A percentile compares a stretch with the other conserved stretches of the same genome.
phyloP scores from a whole-genome alignment of 2,797 vertebrate species.

The Lacerta bilineata region DNA sequence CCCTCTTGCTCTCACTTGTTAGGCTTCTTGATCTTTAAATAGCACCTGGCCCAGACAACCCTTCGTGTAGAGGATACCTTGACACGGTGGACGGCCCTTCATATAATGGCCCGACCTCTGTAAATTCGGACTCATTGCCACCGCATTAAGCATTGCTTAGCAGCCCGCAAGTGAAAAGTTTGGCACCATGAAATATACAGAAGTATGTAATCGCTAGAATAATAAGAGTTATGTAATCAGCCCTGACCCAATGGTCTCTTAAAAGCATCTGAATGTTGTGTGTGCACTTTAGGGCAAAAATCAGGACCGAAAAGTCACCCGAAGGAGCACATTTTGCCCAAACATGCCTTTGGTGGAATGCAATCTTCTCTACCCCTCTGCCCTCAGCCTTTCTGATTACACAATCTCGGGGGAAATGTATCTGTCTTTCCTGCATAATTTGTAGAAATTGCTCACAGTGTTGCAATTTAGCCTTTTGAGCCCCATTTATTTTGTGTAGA shows the following conservation, averaged over 20 bases:
- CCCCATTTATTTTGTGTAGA: slow-evolving; percentile 50
- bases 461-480: slow-evolving; percentile 54
- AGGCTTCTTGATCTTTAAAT: too few species aligned
- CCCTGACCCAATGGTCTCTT: neutral
- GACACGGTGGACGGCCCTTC: too few species aligned
- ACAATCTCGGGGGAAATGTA: slow-evolving; percentile 34
- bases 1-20: too few species aligned
- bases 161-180: neutral
- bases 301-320: slow-evolving; percentile 15
- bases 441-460: slow-evolving; percentile 1
- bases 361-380: neutral
- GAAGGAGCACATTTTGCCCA: slow-evolving; percentile 21
- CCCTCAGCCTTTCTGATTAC: slow-evolving; percentile 31
- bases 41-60: too few species aligned
- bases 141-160: neutral
- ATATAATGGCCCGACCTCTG: too few species aligned
- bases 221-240: neutral
- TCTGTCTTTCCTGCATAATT: slow-evolving; percentile 40
- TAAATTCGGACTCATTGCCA: too few species aligned
- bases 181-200: neutral
- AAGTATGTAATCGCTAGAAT: neutral
- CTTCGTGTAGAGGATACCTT: too few species aligned
- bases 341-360: slow-evolving; percentile 39
- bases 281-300: slow-evolving; percentile 14
- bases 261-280: neutral